Conservation (phyloP, 1,140 invertebrate genomes). For the Panonychus citri region DNA sequence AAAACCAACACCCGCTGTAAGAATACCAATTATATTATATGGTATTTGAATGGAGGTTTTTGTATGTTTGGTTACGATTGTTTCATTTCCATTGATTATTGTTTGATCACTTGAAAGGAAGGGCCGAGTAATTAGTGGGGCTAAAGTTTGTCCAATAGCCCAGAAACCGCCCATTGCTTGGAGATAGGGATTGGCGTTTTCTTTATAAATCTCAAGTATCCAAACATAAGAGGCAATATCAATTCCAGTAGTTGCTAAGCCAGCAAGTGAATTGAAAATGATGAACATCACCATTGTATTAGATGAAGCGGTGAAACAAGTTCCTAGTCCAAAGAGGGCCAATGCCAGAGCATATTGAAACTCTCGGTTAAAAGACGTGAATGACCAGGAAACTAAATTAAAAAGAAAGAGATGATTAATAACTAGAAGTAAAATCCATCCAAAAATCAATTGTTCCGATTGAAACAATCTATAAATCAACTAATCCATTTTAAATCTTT, state of each 20-base stretch:
- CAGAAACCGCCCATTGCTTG: not conserved
- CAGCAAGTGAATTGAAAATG: not conserved
- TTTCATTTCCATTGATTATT: too few species aligned
- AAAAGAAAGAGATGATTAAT: not conserved
- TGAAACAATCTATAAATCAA: too few species aligned
- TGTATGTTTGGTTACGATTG: too few species aligned
- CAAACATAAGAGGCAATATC: not conserved
- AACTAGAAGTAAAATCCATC: too few species aligned
- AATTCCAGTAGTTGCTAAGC: not conserved
- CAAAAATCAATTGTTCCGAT: too few species aligned
- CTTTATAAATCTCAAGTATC: not conserved
- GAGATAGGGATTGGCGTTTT: not conserved
- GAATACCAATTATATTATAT: too few species aligned
- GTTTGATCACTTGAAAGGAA: not conserved
- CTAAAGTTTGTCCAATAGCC: not conserved
- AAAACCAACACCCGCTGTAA: too few species aligned
- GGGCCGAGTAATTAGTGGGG: not conserved
- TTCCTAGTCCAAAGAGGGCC: not conserved
- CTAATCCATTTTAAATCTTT: too few species aligned
- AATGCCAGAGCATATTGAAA: not conserved
- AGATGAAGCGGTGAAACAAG: not conserved
- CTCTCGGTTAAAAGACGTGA: not conserved
- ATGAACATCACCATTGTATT: not conserved
- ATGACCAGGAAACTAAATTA: not conserved
- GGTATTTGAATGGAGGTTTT: too few species aligned